Conservation (phyloP, 2,113 vertebrate species). For the Hippocampus guttulatus region DNA sequence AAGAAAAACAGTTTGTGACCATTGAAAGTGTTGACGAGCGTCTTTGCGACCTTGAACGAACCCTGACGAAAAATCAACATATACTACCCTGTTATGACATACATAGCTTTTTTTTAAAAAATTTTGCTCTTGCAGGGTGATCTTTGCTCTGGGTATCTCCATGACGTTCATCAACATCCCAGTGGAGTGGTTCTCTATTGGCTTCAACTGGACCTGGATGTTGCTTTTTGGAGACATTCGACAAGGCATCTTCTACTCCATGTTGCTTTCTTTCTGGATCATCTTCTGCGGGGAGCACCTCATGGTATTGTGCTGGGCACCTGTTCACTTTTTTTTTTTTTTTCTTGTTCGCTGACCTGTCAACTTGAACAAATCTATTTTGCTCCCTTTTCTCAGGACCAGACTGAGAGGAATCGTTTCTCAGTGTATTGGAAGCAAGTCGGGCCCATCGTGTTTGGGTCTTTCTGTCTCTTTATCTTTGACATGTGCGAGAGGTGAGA, state of each 20-base stretch:
- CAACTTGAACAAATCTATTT: neutral
- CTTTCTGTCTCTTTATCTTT: conserved; percentile 96
- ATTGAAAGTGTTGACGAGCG: too few relatives aligned
- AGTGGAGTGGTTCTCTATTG: conserved; percentile 96
- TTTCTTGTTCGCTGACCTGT: neutral
- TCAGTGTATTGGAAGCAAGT: conserved; percentile 97
- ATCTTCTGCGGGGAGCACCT: conserved; percentile 99
- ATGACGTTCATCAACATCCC: conserved; percentile 99
- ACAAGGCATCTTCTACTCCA: conserved; percentile 96
- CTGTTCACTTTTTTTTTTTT: neutral
- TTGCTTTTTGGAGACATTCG: conserved; percentile 93
- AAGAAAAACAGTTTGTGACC: too few relatives aligned
- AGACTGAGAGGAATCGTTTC: conserved; percentile 88
- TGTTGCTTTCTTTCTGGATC: conserved; percentile 99
- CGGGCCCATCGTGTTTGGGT: conserved; percentile 90
- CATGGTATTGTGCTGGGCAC: conserved; percentile 76
- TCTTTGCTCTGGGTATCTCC: conserved; percentile 93
- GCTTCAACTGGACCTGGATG: conserved; percentile 99
- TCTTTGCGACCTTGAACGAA: too few relatives aligned
- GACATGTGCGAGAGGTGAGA: conserved; percentile 97
- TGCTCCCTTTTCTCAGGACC: conserved; percentile 75
- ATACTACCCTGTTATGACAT: too few relatives aligned
- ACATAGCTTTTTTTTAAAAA: too few relatives aligned
- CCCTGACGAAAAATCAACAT: too few relatives aligned
- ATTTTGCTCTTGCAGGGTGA: conserved; percentile 75